phyloP scores from a whole-genome alignment of 1,140 invertebrate genomes.

The Lordiphosa stackelbergi region DNA sequence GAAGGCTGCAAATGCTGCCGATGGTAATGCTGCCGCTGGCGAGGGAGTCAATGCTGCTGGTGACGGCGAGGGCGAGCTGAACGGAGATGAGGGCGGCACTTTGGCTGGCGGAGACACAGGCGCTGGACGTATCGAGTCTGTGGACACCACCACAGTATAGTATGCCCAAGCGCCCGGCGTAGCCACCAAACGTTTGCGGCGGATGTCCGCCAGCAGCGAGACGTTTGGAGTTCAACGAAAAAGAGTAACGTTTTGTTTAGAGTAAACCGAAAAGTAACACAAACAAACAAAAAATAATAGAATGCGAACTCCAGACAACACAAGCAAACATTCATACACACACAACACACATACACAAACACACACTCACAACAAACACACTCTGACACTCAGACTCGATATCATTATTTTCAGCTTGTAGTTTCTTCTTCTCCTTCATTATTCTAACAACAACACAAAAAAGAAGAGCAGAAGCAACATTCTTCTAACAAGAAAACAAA shows the following conservation, averaged over 20 bases:
- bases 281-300: conserved; percentile 42
- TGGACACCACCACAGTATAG: conserved; percentile 76
- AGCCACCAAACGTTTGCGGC: conserved; percentile 68
- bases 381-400: conserved; percentile 16
- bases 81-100: conserved; percentile 30
- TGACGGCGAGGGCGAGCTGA: conserved; percentile 38
- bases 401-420: conserved; percentile 58
- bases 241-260: conserved; percentile 73
- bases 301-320: conserved; percentile 50
- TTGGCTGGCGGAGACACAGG: conserved; percentile 34
- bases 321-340: conserved; percentile 29
- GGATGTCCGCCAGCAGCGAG: conserved; percentile 58
- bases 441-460: conserved; percentile 40
- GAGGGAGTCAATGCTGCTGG: conserved; percentile 37
- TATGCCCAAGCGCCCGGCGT: conserved; percentile 57
- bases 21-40: conserved; percentile 33
- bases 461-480: conserved; percentile 36
- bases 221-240: conserved; percentile 68
- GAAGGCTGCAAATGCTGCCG: conserved; percentile 35
- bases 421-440: conserved; percentile 67
- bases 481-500: conserved; percentile 37
- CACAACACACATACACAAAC: conserved; percentile 31
- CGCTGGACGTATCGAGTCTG: conserved; percentile 70
- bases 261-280: conserved; percentile 53
- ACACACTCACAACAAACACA: conserved; percentile 17